Evolutionary conservation across 2,113 vertebrate genomes (phyloP).

Genomic region (Prunella fulvescens): DNA sequence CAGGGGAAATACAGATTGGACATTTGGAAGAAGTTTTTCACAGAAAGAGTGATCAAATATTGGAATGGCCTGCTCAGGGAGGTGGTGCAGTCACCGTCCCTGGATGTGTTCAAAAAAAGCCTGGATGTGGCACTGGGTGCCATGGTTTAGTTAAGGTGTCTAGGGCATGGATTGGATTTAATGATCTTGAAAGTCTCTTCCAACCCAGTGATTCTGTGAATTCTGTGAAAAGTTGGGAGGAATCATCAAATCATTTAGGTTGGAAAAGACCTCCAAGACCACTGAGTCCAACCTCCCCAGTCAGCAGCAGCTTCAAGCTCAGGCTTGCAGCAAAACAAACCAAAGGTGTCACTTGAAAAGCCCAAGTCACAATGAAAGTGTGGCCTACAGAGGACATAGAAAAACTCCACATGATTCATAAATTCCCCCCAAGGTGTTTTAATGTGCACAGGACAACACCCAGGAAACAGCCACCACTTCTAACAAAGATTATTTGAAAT

Average conservation of each 20-base stretch:
- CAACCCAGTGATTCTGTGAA: neutral
- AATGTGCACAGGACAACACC: rapidly evolving
- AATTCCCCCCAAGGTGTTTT: neutral
- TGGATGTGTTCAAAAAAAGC: neutral
- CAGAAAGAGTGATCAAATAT: neutral
- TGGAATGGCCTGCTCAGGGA: neutral
- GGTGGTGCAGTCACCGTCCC: neutral
- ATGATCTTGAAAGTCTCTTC: neutral
- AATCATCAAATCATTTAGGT: neutral
- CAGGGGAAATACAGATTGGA: neutral
- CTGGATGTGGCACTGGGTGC: neutral
- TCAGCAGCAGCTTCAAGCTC: neutral
- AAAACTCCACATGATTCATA: neutral
- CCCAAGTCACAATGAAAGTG: neutral
- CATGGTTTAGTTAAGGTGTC: neutral
- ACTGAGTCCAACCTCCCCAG: neutral
- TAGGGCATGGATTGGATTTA: neutral
- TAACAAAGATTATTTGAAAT: neutral
- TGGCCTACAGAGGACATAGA: neutral
- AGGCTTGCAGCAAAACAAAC: neutral
- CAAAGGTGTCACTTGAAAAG: neutral
- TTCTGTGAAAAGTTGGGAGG: neutral
- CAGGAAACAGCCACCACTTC: neutral
- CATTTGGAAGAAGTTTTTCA: neutral
- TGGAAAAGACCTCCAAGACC: neutral